Percentiles rank a stretch among this genome's conserved stretches.
These are phyloP conservation scores for Bergia sp. DNA, from an alignment of 92 coral and sea anemone genomes.

Conservation along the genomic window DNA sequence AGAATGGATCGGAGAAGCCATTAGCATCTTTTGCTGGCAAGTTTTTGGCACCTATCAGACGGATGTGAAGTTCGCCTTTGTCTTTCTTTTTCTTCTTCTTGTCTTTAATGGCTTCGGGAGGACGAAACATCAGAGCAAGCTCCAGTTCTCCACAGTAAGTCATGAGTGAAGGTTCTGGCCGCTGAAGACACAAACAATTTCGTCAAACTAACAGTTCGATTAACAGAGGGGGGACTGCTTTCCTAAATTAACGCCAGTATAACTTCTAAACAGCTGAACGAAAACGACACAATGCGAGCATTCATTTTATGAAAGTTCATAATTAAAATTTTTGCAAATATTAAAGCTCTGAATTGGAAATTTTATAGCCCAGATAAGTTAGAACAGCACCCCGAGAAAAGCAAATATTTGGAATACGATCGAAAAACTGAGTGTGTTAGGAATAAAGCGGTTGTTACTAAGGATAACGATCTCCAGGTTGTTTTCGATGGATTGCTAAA, in stretches of 20 bases:
- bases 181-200: constrained; percentile 40
- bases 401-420: neutral
- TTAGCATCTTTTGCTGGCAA: constrained; percentile 93
- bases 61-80: constrained; percentile 81
- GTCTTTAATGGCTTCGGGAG: constrained; percentile 62
- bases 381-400: neutral
- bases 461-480: neutral
- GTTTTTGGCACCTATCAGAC: constrained; percentile 80
- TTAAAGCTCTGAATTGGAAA: neutral
- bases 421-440: neutral
- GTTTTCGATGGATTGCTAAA: too few relatives aligned
- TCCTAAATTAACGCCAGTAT: neutral
- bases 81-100: constrained; percentile 84
- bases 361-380: too few relatives aligned
- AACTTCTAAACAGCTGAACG: neutral
- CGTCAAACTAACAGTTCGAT: neutral
- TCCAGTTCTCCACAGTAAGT: constrained; percentile 92
- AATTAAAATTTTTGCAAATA: neutral
- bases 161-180: constrained; percentile 85
- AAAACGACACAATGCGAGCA: neutral
- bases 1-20: constrained; percentile 98
- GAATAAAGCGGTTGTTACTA: neutral
- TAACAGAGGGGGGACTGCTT: neutral
- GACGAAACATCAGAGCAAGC: constrained; percentile 77
- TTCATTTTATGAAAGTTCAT: neutral